Evolutionary conservation across 2,888 invertebrate genomes (phyloP).

Genomic region (Pyralis farinalis): DNA sequence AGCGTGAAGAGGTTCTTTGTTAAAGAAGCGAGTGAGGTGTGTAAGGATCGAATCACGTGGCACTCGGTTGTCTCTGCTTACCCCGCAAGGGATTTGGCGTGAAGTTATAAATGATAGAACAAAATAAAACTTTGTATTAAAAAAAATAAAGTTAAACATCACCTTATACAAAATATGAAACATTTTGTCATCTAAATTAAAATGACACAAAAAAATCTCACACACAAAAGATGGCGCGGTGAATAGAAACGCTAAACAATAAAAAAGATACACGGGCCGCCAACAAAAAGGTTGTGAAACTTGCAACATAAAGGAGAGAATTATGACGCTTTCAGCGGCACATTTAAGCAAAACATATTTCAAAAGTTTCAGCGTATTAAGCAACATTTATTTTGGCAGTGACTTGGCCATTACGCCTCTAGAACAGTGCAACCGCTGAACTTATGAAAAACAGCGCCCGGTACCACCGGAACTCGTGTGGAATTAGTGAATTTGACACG

Average conservation of each 20-base stretch:
- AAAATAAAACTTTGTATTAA: too few species aligned
- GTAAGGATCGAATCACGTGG: too few species aligned
- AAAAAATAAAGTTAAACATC: too few species aligned
- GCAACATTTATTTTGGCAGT: slow-evolving; percentile 81
- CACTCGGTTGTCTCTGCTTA: too few species aligned
- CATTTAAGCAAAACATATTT: slow-evolving; percentile 78
- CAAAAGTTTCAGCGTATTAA: slow-evolving; percentile 79
- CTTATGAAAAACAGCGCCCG: slow-evolving; percentile 10
- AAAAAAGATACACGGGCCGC: slow-evolving; percentile 55
- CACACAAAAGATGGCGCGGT: slow-evolving; percentile 30
- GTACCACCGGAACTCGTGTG: background rate
- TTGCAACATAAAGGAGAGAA: slow-evolving; percentile 72
- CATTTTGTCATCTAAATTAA: too few species aligned
- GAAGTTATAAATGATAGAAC: too few species aligned
- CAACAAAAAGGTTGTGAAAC: slow-evolving; percentile 54
- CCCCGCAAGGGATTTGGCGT: too few species aligned
- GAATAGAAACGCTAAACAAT: slow-evolving; percentile 40
- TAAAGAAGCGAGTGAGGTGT: too few species aligned
- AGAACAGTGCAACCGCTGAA: slow-evolving; percentile 1
- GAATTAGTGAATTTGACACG: too few species aligned
- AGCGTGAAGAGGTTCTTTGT: too few species aligned
- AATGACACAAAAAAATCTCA: slow-evolving; percentile 1
- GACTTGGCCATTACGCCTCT: slow-evolving; percentile 66
- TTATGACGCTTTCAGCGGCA: slow-evolving; percentile 77
- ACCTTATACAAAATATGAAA: too few species aligned